Base-by-base conservation (phyloP, 2,797 vertebrate genomes). In the Tamandua tetradactyla region DNA sequence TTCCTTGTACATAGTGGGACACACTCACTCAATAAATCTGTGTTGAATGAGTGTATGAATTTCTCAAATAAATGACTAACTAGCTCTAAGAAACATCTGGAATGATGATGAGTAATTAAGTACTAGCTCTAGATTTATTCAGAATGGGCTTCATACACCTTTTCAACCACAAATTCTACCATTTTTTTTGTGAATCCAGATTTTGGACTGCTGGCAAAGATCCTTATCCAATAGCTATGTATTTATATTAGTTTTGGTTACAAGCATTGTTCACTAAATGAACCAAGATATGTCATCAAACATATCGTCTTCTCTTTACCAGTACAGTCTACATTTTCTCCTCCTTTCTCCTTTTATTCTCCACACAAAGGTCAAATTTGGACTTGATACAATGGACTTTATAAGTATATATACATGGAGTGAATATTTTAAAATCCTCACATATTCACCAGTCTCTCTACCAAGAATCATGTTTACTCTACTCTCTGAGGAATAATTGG, bases 61-160 rank as follows among this genome's bases (percentile, higher is more conserved):
- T 82, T 92, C 23, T 72, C 64, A 92, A 55, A 35, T 27, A 75
- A 95, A 64, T 86, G n/a, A 86, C 8, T 8, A 44, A 66, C n/a
- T 66, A 78, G 47, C 72, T 74, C 9, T 23, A 79, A 68, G 32
- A 47, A 78, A 59, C 2, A 40, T 42, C 23, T 72, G 23, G 12
- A 64, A 66, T 37, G 64, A 47, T 20, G 62, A 12, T 25, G 49
- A 30, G 10, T n/a, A 89, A 74, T 47, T 68, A 68, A 14, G 1
- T 47, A 62, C 25, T 81, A 12, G 78, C 40, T 79, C 35, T 90
- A 32, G 11, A 9, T 83, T 61, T 89, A 69, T 35, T 81, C 30
- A 74, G 72, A 78, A 87, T 61, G 66, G 89, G 42, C 18, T 64
- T 85, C 7, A 7, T 55, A 55, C 5, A 32, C 69, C 61, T 64